These are phyloP conservation scores for Pangasius djambal DNA, from an alignment of 2,797 vertebrate genomes.

Conservation along the genomic window DNA sequence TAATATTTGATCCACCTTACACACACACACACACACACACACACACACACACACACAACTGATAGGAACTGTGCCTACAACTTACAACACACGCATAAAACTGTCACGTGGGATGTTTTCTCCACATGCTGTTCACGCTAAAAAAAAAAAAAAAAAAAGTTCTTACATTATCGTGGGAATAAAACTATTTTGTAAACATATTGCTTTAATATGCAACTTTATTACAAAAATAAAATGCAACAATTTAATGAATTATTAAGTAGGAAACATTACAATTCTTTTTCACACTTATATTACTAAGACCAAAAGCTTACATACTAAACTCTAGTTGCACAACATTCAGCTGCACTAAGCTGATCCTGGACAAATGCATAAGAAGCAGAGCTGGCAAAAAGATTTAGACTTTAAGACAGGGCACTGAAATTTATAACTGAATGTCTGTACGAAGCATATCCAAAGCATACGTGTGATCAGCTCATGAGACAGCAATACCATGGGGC, in stretches of 20 bases:
- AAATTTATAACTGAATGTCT: background rate
- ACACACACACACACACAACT: too few relatives aligned
- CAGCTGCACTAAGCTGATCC: slow-evolving; percentile 31
- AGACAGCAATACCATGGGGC: background rate
- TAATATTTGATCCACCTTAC: too few relatives aligned
- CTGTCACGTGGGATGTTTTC: background rate
- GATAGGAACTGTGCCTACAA: too few relatives aligned
- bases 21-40: too few relatives aligned
- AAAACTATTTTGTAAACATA: slow-evolving; percentile 1
- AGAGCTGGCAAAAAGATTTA: slow-evolving; percentile 10
- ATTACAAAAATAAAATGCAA: slow-evolving; percentile 85
- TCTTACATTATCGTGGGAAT: background rate
- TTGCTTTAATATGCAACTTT: slow-evolving; percentile 79
- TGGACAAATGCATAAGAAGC: slow-evolving; percentile 48
- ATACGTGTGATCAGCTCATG: background rate
- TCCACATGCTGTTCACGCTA: background rate
- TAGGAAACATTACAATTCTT: slow-evolving; percentile 84
- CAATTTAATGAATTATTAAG: slow-evolving; percentile 78
- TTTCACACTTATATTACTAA: slow-evolving; percentile 75
- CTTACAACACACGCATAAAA: background rate
- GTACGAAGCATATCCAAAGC: background rate
- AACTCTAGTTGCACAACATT: slow-evolving; percentile 73
- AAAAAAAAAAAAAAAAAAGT: background rate
- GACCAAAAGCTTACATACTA: slow-evolving; percentile 59
- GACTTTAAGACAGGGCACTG: background rate